Conservation (phyloP, 2,888 invertebrate species). For the Epistrophe grossulariae region DNA sequence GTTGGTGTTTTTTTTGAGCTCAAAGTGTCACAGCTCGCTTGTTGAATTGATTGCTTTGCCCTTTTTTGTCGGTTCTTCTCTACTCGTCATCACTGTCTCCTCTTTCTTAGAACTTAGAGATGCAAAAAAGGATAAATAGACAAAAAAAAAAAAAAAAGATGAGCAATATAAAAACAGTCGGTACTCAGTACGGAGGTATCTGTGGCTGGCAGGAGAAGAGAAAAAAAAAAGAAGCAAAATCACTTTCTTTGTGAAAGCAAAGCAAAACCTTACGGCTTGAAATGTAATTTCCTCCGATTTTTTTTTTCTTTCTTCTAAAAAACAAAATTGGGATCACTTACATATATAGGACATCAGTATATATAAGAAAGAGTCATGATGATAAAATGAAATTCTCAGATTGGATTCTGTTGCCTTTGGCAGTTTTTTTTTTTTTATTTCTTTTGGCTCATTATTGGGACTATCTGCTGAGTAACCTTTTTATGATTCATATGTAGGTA, state of each 20-base stretch:
- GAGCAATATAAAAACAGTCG: slow-evolving; percentile 20
- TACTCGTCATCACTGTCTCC: slow-evolving; percentile 14
- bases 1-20: slow-evolving; percentile 20
- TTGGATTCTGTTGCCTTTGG: slow-evolving; percentile 54
- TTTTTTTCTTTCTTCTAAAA: background rate
- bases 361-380: slow-evolving; percentile 28
- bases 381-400: slow-evolving; percentile 40
- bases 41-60: slow-evolving; percentile 62
- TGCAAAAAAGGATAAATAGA: slow-evolving; percentile 14
- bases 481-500: background rate
- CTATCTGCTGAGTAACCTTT: slow-evolving; percentile 10
- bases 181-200: slow-evolving; percentile 4
- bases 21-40: slow-evolving; percentile 38
- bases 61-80: slow-evolving; percentile 17
- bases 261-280: slow-evolving; percentile 17
- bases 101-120: background rate
- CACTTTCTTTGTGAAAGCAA: slow-evolving; percentile 37
- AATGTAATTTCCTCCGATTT: slow-evolving; percentile 48
- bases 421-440: slow-evolving; percentile 12
- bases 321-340: slow-evolving; percentile 59
- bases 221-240: slow-evolving; percentile 15
- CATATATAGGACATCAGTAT: slow-evolving; percentile 8
- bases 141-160: background rate
- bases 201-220: slow-evolving; percentile 43
- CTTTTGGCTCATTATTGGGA: slow-evolving; percentile 19